Percentiles rank a stretch among this genome's conserved stretches.
Conservation (phyloP, 1,140 invertebrate genomes). For the Diorhabda sublineata region DNA sequence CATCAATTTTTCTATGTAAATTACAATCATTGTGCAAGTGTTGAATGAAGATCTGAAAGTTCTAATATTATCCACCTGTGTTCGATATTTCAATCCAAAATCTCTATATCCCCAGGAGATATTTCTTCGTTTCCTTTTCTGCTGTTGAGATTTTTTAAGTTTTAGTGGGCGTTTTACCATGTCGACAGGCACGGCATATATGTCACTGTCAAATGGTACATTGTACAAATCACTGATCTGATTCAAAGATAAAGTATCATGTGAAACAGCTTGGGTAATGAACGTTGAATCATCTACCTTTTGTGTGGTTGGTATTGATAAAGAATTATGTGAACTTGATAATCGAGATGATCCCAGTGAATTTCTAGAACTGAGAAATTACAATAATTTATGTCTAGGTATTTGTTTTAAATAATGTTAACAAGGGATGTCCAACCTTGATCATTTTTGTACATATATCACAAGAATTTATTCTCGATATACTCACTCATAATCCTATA, state of each 20-base stretch:
- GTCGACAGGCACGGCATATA: conserved; percentile 80
- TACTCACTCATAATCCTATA: too few relatives aligned
- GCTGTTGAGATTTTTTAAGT: conserved; percentile 52
- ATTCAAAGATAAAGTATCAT: conserved; percentile 66
- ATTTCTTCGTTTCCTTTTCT: conserved; percentile 59
- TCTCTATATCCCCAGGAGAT: conserved; percentile 52
- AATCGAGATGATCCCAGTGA: conserved; percentile 68
- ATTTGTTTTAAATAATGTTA: too few relatives aligned
- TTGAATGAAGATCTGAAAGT: neutral
- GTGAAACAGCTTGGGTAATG: conserved; percentile 80
- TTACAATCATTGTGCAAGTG: too few relatives aligned
- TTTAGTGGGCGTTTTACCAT: conserved; percentile 60
- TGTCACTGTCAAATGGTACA: conserved; percentile 79
- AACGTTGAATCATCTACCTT: conserved; percentile 78
- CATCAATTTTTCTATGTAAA: too few relatives aligned
- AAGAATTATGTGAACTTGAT: conserved; percentile 76
- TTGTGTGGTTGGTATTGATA: conserved; percentile 62
- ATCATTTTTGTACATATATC: too few relatives aligned
- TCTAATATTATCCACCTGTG: conserved; percentile 18
- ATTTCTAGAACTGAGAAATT: conserved; percentile 50
- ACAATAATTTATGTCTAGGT: too few relatives aligned
- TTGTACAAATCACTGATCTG: conserved; percentile 80
- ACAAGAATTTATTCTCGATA: too few relatives aligned
- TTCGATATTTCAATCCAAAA: conserved; percentile 27
- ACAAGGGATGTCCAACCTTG: too few relatives aligned